Percentiles rank a stretch among this genome's conserved stretches.
Evolutionary conservation across 2,113 vertebrate species (phyloP).

Genomic region (Pleuronectes platessa): DNA sequence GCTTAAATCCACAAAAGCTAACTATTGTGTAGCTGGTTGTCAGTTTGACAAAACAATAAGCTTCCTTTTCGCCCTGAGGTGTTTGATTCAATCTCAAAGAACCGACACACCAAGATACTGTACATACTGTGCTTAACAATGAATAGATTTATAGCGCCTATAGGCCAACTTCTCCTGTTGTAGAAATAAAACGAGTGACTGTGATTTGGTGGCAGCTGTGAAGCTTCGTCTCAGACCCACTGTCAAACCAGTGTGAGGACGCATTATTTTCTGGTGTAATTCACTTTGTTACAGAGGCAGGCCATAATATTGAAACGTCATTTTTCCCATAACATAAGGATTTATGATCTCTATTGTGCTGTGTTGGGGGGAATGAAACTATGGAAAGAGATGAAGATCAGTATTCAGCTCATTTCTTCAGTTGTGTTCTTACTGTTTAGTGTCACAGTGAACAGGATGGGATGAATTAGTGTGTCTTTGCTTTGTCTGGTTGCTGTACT

Average conservation of each 20-base stretch:
- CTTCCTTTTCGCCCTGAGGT: background rate
- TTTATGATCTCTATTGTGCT: slow-evolving; percentile 29
- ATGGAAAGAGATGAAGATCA: slow-evolving; percentile 1
- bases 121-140: background rate
- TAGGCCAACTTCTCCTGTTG: background rate
- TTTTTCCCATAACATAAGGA: slow-evolving; percentile 25
- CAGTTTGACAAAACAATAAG: slow-evolving; percentile 7
- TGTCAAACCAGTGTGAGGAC: slow-evolving; percentile 6
- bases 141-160: background rate
- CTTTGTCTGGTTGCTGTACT: slow-evolving; percentile 18
- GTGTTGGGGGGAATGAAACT: slow-evolving; percentile 9
- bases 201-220: background rate
- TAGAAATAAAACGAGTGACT: background rate
- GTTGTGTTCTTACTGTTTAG: background rate
- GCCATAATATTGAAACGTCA: slow-evolving; percentile 13
- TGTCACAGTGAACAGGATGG: slow-evolving; percentile 2
- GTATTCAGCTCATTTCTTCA: background rate
- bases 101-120: background rate
- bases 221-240: slow-evolving; percentile 4
- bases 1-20: slow-evolving; percentile 19
- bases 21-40: background rate
- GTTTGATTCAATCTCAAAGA: background rate
- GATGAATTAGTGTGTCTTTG: slow-evolving; percentile 13
- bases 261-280: slow-evolving; percentile 13
- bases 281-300: slow-evolving; percentile 35